Evolutionary conservation across 2,888 invertebrate genomes (phyloP).

Genomic region (Tinea pellionella): DNA sequence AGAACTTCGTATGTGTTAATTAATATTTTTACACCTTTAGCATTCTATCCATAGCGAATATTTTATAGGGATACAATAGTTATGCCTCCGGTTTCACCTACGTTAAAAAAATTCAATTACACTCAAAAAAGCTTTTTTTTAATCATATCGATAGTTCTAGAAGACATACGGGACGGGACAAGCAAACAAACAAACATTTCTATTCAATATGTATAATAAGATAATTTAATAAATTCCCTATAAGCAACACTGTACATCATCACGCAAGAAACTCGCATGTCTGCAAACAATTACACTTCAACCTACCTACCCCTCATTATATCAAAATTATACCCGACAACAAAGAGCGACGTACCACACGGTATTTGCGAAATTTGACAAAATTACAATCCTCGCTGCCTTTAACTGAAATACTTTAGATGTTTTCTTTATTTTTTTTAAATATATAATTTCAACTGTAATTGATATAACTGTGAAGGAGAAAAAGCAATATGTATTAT

Average conservation of each 20-base stretch:
- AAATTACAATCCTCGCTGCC: neutral
- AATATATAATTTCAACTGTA: neutral
- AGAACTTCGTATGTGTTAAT: no score
- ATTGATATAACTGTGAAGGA: neutral
- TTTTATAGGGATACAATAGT: no score
- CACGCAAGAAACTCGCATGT: slow-evolving; percentile 13
- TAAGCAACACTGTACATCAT: neutral
- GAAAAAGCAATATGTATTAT: neutral
- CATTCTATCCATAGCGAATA: no score
- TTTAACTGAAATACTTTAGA: slow-evolving; percentile 2
- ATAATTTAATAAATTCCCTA: neutral
- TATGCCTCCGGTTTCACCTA: no score
- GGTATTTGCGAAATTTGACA: slow-evolving; percentile 14
- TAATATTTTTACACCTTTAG: no score
- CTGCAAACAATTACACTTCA: slow-evolving; percentile 11
- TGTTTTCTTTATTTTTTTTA: neutral
- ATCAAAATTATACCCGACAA: slow-evolving; percentile 5
- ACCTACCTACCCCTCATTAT: slow-evolving; percentile 7
- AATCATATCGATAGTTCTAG: no score
- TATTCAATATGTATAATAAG: no score
- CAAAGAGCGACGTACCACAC: slow-evolving; percentile 9
- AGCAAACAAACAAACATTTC: no score
- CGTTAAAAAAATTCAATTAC: no score
- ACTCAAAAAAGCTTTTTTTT: no score
- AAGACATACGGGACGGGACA: no score